Base-by-base conservation (phyloP, 2,888 invertebrate genomes). In the Dryadula phaetusa region DNA sequence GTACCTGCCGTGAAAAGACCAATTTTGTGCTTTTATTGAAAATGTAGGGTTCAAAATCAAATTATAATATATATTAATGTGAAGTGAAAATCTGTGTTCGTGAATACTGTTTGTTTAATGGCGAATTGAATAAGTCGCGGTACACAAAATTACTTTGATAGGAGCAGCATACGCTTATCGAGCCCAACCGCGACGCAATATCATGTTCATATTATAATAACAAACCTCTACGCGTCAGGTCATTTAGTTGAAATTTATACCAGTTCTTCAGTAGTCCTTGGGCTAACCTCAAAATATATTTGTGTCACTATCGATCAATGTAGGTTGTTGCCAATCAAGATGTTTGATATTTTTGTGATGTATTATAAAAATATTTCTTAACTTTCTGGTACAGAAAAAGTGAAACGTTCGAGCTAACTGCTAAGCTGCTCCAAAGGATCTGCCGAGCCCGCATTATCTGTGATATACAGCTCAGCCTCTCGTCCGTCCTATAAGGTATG, bases 391-490 rank as follows among this genome's bases (percentile, higher is more conserved):
- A 42, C 75, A 79, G 78, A 87, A 87, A 84, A 87, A 82, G 82
- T 83, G 82, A 86, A 88, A 88, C 86, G 85, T 82, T 85, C 89
- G 91, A 92, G 92, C 88, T 85, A 87, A 86, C 89, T 88, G 87
- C 82, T 82, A 88, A 92, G 90, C 92, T 92, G 92, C 90, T 88
- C 81, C 77, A 81, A 75, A 88, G 92, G 92, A 92, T 91, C 87
- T 88, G 91, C 92, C 92, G 88, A 92, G 93, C 90, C 93, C 90
- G 84, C 87, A 88, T 88, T 92, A 93, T 93, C 93, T 93, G 93
- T 93, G 93, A 93, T 93, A 93, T 91, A 92, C 92, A 92, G 93
- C 93, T 92, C 93, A 91, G 93, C 92, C 93, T 91, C 88, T 90
- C 87, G 92, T 93, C 93, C 93, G 93, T 93, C 93, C 93, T 93